Evolutionary conservation across 1,140 invertebrate genomes (phyloP).

Genomic region (Goniozus legneri): DNA sequence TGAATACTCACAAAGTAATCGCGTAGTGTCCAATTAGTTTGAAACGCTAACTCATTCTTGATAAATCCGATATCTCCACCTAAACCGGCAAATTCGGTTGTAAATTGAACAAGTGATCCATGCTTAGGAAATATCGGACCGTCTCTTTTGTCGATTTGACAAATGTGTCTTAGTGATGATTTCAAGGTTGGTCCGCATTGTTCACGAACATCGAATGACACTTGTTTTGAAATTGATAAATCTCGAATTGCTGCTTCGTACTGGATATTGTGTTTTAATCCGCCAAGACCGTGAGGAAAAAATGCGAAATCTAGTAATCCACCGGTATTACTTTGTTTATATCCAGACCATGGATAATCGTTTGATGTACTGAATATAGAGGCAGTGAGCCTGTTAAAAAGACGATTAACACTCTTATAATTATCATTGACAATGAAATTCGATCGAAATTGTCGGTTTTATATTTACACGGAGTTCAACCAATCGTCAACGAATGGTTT

Average conservation of each 20-base stretch:
- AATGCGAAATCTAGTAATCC: slow-evolving; percentile 65
- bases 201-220: slow-evolving; percentile 77
- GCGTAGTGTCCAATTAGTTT: slow-evolving; percentile 69
- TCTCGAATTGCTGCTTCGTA: slow-evolving; percentile 81
- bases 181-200: slow-evolving; percentile 82
- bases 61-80: slow-evolving; percentile 84
- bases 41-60: slow-evolving; percentile 76
- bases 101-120: slow-evolving; percentile 67
- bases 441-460: no score
- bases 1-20: slow-evolving; percentile 63
- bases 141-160: slow-evolving; percentile 75
- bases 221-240: slow-evolving; percentile 61
- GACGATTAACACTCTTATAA: neutral
- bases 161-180: slow-evolving; percentile 75
- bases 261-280: slow-evolving; percentile 70
- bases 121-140: slow-evolving; percentile 71
- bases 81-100: slow-evolving; percentile 78
- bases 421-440: no score
- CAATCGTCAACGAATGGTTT: slow-evolving; percentile 68
- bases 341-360: slow-evolving; percentile 80
- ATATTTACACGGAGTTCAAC: slow-evolving; percentile 45
- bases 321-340: slow-evolving; percentile 64
- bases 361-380: slow-evolving; percentile 68
- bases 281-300: slow-evolving; percentile 56
- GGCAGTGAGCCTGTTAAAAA: slow-evolving; percentile 59